Evolutionary conservation across 2,888 invertebrate species (phyloP), one percentile per base, ranked within the genome.

Genomic region (Drosophila greeni): DNA sequence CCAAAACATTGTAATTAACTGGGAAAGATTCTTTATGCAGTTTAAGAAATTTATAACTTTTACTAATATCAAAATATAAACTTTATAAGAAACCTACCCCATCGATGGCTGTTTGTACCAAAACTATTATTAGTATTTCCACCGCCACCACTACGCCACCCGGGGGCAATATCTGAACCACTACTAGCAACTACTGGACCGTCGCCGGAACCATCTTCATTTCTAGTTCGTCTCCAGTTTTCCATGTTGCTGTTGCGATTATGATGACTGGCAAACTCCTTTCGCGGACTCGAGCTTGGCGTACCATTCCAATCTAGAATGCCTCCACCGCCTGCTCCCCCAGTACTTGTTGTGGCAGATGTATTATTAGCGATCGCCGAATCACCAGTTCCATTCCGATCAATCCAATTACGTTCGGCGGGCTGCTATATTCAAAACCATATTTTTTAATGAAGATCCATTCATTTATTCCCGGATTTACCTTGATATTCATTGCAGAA

Each of bases 221-320:
- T 79, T 0, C 88, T 84, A 61, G 75, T 86, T 48, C 88, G 71
- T 8, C 89, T 82, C 88, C 89, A 89, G 65, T 88, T 89, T 54
- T 89, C 89, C 72, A 87, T 73, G 68, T 86, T 87, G 1, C 85
- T 72, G 65, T 86, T 87, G 2, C 86, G 82, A 20, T 86, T 75
- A 61, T 87, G 86, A 48, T 87, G 86, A 42, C 70, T 81, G 18
- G 77, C 76, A 61, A 85, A 88, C 56, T 89, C 89, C 65, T 88
- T 88, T 1, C 89, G 81, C 3, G 88, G 88, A 75, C 88, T 88
- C n/a, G 88, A 86, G 20, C 76, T 74, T 3, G 88, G 87, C 7
- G 88, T 86, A 3, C 86, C 84, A 59, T 84, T 88, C 87, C 89
- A 88, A 37, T 88, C 86, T 16, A 83, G 43, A 0, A 66, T 31